Conservation (phyloP, 2,797 vertebrate genomes). For the Emydoidea blandingii region DNA sequence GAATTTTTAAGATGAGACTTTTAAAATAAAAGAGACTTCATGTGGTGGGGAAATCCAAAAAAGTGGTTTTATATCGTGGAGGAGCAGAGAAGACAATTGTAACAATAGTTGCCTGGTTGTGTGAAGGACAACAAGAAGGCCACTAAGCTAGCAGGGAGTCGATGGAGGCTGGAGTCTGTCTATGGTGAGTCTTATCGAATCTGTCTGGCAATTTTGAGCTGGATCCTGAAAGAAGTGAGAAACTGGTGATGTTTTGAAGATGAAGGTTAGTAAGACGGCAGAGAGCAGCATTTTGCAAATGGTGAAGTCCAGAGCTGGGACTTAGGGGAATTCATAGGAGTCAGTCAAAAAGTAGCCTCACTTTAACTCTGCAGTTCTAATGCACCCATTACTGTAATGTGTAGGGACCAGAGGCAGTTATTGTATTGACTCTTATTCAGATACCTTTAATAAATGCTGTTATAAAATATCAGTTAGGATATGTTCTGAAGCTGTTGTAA, state of each 20-base stretch:
- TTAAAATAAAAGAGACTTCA: background rate
- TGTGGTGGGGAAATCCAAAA: background rate
- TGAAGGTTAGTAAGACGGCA: fast-evolving
- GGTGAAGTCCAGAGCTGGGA: fast-evolving
- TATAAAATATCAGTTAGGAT: fast-evolving
- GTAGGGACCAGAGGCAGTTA: no score
- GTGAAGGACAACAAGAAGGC: background rate
- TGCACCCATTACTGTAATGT: no score
- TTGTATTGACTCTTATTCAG: fast-evolving
- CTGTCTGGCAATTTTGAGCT: fast-evolving
- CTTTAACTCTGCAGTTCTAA: fast-evolving
- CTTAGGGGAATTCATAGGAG: no score
- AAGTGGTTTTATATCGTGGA: background rate
- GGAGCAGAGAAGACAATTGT: background rate
- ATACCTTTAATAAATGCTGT: fast-evolving
- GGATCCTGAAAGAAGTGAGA: fast-evolving
- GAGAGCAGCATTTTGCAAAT: fast-evolving
- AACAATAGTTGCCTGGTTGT: fast-evolving
- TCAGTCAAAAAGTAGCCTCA: no score
- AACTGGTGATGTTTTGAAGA: fast-evolving
- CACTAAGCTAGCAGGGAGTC: fast-evolving
- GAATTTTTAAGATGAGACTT: fast-evolving
- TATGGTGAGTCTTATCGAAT: background rate
- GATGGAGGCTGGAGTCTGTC: background rate
- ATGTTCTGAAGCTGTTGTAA: fast-evolving